Percentiles rank a stretch among this genome's conserved stretches.
Evolutionary conservation across 2,888 invertebrate species (phyloP).

Genomic region (Ormyrus pomaceus): DNA sequence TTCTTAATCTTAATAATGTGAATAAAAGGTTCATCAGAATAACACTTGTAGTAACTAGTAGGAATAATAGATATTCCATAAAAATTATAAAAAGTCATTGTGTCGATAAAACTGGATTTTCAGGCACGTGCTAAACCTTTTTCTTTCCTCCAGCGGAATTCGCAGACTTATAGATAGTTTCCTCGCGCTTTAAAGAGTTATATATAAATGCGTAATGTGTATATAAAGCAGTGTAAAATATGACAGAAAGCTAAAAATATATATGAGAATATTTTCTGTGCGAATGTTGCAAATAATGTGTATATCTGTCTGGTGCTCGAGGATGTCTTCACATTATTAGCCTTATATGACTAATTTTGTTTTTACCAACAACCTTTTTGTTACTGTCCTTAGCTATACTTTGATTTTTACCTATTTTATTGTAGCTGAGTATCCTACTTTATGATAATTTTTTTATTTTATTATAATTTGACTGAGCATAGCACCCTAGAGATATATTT

Average conservation of each 20-base stretch:
- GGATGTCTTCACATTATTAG: slow-evolving; percentile 28
- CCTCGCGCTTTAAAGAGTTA: slow-evolving; percentile 54
- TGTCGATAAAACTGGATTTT: slow-evolving; percentile 46
- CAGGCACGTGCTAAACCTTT: slow-evolving; percentile 32
- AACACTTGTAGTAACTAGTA: neutral
- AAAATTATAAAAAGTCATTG: slow-evolving; percentile 31
- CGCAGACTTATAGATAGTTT: slow-evolving; percentile 45
- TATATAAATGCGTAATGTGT: slow-evolving; percentile 62
- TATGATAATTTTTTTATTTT: slow-evolving; percentile 20
- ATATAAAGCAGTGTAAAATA: slow-evolving; percentile 69
- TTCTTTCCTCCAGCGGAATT: slow-evolving; percentile 43
- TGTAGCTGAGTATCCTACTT: slow-evolving; percentile 15
- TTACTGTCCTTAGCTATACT: slow-evolving; percentile 27
- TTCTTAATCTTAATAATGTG: neutral
- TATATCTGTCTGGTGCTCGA: slow-evolving; percentile 45
- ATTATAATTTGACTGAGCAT: slow-evolving; percentile 50
- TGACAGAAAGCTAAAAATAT: slow-evolving; percentile 67
- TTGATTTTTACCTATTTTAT: slow-evolving; percentile 39
- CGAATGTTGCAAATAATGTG: slow-evolving; percentile 57
- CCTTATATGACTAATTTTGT: slow-evolving; percentile 8
- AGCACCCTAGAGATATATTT: slow-evolving; percentile 16
- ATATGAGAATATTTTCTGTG: slow-evolving; percentile 73
- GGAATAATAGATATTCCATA: neutral
- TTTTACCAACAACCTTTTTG: slow-evolving; percentile 25
- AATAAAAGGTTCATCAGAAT: neutral